These are phyloP conservation scores for Drosophila monieri DNA, from an alignment of 2,888 invertebrate genomes.

Conservation along the genomic window DNA sequence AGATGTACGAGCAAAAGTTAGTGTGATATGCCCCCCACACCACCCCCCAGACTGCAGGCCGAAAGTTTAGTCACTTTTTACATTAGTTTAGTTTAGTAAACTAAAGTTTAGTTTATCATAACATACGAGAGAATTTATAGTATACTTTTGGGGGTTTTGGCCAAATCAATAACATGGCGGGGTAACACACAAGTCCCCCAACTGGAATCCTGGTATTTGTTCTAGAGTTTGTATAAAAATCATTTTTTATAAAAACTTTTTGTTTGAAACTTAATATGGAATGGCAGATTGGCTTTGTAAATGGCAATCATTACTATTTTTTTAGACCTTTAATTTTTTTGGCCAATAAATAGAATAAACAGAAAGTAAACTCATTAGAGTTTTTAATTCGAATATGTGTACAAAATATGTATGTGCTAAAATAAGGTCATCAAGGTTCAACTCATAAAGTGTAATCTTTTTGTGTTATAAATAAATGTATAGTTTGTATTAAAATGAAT, in stretches of 20 bases:
- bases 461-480: too few relatives aligned
- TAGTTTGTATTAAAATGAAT: too few relatives aligned
- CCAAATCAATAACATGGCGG: not conserved
- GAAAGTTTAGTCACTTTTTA: conserved; percentile 1
- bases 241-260: not conserved
- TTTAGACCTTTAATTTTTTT: not conserved
- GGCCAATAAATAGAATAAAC: too few relatives aligned
- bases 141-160: not conserved
- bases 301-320: not conserved
- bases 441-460: too few relatives aligned
- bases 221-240: not conserved
- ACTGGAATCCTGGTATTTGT: conserved; percentile 16
- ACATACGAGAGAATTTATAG: not conserved
- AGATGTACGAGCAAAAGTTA: not conserved
- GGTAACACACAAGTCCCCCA: not conserved
- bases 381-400: too few relatives aligned
- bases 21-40: not conserved
- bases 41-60: conserved; percentile 2
- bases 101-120: not conserved
- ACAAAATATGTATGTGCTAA: too few relatives aligned
- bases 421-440: too few relatives aligned
- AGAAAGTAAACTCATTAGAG: too few relatives aligned
- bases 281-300: not conserved
- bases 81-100: not conserved
- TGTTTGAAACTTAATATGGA: not conserved